Conservation (phyloP, 2,888 invertebrate species). For the Escarpia spicata region DNA sequence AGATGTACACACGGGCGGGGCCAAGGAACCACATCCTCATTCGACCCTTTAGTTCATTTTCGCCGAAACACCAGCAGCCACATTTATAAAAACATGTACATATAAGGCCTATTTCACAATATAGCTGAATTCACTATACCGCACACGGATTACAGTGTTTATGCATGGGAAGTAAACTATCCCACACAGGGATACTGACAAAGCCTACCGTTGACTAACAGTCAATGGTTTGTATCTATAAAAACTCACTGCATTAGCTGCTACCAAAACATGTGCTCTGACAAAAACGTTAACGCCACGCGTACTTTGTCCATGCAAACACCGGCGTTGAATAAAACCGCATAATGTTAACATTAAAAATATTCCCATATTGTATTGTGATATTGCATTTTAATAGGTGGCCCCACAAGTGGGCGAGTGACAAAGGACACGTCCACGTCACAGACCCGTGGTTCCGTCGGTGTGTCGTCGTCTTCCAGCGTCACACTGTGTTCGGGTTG, state of each 20-base stretch:
- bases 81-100: not conserved
- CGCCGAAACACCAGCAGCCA: not conserved
- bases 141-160: no score
- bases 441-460: not conserved
- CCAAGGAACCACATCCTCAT: not conserved
- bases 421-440: not conserved
- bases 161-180: no score
- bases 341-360: not conserved
- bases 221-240: no score
- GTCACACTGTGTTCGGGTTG: not conserved
- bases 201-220: no score
- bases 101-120: not conserved
- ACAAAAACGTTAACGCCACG: no score
- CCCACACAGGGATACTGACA: no score
- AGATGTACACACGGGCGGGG: not conserved
- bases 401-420: not conserved
- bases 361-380: not conserved
- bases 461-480: not conserved
- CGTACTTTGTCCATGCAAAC: no score
- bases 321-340: no score
- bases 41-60: not conserved
- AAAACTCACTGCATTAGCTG: no score
- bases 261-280: no score
- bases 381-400: not conserved
- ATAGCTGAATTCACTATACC: no score